These are phyloP conservation scores for Sphaeridia pumilis DNA, from an alignment of 2,888 invertebrate genomes.

Conservation along the genomic window DNA sequence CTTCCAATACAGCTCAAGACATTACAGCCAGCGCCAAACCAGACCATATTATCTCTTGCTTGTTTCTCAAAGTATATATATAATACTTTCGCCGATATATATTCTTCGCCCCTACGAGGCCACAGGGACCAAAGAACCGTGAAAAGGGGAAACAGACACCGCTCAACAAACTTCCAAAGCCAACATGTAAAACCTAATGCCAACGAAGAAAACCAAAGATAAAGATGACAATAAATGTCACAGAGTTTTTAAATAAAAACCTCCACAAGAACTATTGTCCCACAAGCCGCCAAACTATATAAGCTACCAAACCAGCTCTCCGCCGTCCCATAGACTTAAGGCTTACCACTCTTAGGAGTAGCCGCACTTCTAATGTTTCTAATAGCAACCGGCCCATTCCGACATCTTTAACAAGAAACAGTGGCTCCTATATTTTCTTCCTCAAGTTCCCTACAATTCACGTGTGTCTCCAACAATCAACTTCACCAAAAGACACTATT, in stretches of 20 bases:
- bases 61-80: no score
- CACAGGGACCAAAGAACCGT: constrained; percentile 2
- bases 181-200: constrained; percentile 7
- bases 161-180: constrained; percentile 12
- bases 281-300: not conserved
- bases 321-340: constrained; percentile 1
- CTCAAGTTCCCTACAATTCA: not conserved
- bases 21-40: no score
- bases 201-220: constrained; percentile 19
- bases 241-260: constrained; percentile 36
- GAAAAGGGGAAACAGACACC: not conserved
- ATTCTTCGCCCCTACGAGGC: no score
- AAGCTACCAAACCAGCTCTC: not conserved
- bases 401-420: no score
- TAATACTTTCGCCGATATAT: no score
- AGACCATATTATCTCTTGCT: no score
- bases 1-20: no score
- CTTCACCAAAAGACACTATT: constrained; percentile 11
- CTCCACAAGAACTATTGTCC: constrained; percentile 14
- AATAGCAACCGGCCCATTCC: no score
- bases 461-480: constrained; percentile 13
- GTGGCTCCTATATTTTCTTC: no score
- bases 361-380: no score
- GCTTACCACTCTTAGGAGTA: no score
- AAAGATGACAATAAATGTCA: constrained; percentile 36